Conservation (phyloP, 1,140 invertebrate species). For the Drosophila mojavensis region DNA sequence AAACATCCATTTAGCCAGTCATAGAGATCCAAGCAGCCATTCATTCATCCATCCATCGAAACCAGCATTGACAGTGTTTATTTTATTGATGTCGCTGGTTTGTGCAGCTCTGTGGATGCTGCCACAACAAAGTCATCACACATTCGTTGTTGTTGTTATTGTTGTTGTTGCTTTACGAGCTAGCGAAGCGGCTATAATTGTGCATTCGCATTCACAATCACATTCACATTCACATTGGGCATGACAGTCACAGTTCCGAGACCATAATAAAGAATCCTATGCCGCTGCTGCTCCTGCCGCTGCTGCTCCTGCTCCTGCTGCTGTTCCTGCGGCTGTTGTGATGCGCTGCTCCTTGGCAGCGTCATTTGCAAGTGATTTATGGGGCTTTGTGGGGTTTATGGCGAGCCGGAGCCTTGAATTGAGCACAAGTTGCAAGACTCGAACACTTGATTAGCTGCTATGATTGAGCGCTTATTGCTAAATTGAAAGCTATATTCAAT, state of each 20-base stretch:
- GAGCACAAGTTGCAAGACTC: conserved; percentile 56
- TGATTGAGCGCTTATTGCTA: conserved; percentile 72
- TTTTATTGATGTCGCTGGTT: conserved; percentile 74
- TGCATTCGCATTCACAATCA: conserved; percentile 67
- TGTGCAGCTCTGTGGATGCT: conserved; percentile 42
- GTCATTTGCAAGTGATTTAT: conserved; percentile 81
- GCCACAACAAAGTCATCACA: conserved; percentile 64
- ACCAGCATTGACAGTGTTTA: conserved; percentile 69
- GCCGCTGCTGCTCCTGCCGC: conserved; percentile 14
- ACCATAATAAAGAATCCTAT: conserved; percentile 47
- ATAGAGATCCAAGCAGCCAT: conserved; percentile 6
- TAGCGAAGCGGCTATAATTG: conserved; percentile 77
- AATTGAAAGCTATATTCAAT: conserved; percentile 44
- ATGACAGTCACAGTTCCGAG: conserved; percentile 27
- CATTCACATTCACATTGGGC: conserved; percentile 41
- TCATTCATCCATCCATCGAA: conserved; percentile 8
- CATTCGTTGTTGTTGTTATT: no score
- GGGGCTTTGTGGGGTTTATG: conserved; percentile 48
- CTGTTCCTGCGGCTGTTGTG: conserved; percentile 1
- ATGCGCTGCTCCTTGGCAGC: conserved; percentile 31
- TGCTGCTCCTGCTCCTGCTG: conserved; percentile 30
- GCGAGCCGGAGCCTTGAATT: neutral
- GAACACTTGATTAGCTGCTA: conserved; percentile 69
- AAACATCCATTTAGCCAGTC: conserved; percentile 30
- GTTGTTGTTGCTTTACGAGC: conserved; percentile 66